Conservation (phyloP, 2,113 vertebrate species). For the Oncorhynchus tshawytscha region DNA sequence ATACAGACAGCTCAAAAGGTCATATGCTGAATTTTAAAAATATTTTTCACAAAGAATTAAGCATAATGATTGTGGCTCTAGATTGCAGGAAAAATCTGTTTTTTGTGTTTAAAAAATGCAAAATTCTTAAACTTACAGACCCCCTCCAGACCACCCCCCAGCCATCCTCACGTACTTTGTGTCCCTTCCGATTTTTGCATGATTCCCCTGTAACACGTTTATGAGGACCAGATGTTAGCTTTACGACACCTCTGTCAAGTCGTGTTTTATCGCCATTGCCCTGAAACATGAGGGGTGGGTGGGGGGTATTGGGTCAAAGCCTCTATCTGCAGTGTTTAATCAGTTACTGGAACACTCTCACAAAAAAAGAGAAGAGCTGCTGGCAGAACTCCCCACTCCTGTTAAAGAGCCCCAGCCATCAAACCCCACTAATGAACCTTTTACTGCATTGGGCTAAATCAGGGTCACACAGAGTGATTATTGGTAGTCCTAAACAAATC, state of each 20-base stretch:
- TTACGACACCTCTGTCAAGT: conserved; percentile 61
- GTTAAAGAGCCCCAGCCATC: conserved; percentile 58
- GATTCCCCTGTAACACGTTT: conserved; percentile 50
- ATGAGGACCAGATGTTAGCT: conserved; percentile 65
- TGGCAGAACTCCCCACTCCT: conserved; percentile 46
- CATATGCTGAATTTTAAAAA: no score
- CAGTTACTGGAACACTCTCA: conserved; percentile 53
- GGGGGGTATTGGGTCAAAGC: conserved; percentile 13
- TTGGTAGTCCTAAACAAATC: no score
- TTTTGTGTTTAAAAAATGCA: no score
- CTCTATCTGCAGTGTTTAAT: conserved; percentile 52
- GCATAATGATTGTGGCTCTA: no score
- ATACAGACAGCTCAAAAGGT: no score
- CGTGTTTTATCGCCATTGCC: conserved; percentile 43
- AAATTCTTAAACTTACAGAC: no score
- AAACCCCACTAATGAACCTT: conserved; percentile 69
- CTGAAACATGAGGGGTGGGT: background rate
- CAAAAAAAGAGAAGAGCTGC: conserved; percentile 53
- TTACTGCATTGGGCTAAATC: conserved; percentile 37
- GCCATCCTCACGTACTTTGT: no score
- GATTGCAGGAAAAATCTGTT: no score
- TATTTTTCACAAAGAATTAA: no score
- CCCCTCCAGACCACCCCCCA: no score
- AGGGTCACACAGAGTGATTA: no score
- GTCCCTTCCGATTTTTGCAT: no score